phyloP scores from a whole-genome alignment of 2,888 invertebrate genomes.

The Glyphotaelius pellucidus region DNA sequence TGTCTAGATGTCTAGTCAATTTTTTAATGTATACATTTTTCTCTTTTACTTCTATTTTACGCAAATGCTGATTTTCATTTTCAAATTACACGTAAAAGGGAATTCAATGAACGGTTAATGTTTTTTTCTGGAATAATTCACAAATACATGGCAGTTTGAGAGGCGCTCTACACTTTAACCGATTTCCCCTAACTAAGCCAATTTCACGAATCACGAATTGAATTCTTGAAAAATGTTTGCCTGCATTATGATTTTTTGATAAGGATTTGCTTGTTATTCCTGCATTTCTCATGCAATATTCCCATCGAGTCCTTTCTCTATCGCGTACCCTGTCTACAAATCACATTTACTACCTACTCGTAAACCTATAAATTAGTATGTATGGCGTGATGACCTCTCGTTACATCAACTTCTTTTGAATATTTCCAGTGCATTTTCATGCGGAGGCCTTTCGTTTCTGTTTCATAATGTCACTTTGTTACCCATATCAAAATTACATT shows the following conservation, averaged over 20 bases:
- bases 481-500: neutral
- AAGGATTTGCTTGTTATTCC: neutral
- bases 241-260: constrained; percentile 3
- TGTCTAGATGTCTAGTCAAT: no score
- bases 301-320: neutral
- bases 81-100: neutral
- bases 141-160: neutral
- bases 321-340: neutral
- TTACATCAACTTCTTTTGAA: neutral
- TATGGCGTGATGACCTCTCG: neutral
- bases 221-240: neutral
- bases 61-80: no score
- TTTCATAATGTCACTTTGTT: neutral
- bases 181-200: constrained; percentile 27
- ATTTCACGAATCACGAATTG: constrained; percentile 11
- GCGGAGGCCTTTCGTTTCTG: neutral
- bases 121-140: neutral
- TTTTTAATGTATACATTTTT: no score
- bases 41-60: no score
- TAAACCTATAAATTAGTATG: neutral
- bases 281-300: constrained; percentile 6
- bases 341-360: neutral
- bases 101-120: neutral
- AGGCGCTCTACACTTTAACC: neutral
- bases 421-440: neutral